Conservation (phyloP, 2,888 invertebrate genomes). For the Spilarctia lutea region DNA sequence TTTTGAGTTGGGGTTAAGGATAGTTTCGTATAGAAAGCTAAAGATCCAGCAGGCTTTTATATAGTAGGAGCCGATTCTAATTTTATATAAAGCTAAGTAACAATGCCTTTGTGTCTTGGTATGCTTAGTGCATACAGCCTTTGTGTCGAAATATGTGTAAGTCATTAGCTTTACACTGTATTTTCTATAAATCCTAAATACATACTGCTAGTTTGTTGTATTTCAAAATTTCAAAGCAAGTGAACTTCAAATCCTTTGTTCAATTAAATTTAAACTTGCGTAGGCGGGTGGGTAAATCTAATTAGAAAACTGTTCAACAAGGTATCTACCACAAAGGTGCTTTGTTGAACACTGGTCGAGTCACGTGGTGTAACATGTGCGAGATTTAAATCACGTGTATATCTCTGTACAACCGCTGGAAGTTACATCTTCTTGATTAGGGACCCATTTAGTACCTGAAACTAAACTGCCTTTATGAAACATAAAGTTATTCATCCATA, state of each 20-base stretch:
- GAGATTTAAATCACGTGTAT: neutral
- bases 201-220: neutral
- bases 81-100: conserved; percentile 4
- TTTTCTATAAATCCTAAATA: neutral
- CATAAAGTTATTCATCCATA: neutral
- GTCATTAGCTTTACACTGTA: too few relatives aligned
- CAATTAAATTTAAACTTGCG: neutral
- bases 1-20: neutral
- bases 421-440: neutral
- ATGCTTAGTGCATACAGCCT: conserved; percentile 5
- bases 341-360: neutral
- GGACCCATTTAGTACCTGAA: neutral
- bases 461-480: neutral
- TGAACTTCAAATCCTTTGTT: neutral
- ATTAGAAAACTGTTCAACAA: conserved; percentile 1
- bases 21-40: too few relatives aligned
- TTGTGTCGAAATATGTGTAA: neutral
- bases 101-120: conserved; percentile 10
- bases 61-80: neutral
- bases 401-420: neutral
- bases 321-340: too few relatives aligned
- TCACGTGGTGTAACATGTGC: neutral
- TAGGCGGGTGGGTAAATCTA: neutral
- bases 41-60: neutral
- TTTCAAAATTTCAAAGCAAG: neutral